These are phyloP conservation scores for Halcyon leucocephala DNA, from an alignment of 2,797 vertebrate genomes.

Conservation along the genomic window DNA sequence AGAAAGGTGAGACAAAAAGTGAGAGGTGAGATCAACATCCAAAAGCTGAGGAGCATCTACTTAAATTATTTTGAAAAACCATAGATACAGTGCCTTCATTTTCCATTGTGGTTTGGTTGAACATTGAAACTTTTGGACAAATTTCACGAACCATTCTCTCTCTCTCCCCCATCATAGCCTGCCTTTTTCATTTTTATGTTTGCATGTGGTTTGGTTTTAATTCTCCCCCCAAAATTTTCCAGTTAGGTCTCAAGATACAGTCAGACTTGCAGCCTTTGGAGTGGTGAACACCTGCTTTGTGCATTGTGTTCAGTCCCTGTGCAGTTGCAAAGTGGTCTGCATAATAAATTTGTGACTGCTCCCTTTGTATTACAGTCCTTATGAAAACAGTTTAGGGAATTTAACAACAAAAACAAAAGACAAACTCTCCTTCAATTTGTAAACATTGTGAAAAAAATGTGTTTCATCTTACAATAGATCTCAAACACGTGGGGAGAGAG, in stretches of 20 bases:
- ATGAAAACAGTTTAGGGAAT: background rate
- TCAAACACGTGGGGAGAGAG: background rate
- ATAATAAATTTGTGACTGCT: background rate
- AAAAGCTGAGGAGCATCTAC: background rate
- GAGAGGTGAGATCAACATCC: background rate
- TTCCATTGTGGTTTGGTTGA: background rate
- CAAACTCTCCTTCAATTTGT: background rate
- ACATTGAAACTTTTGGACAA: background rate
- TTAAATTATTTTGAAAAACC: background rate
- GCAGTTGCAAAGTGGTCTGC: background rate
- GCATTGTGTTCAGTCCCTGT: background rate
- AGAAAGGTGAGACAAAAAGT: background rate
- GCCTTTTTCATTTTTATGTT: background rate
- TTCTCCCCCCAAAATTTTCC: background rate
- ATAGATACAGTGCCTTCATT: background rate
- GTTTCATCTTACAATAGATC: background rate
- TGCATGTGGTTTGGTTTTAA: background rate
- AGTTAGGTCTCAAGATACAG: background rate
- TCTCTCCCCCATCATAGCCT: background rate
- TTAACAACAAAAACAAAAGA: background rate
- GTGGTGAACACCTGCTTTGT: background rate
- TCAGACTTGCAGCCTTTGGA: background rate
- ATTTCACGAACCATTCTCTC: background rate
- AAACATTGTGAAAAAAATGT: background rate
- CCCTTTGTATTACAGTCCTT: background rate